Percentiles rank a stretch among this genome's conserved stretches.
Evolutionary conservation across 1,140 invertebrate genomes (phyloP).

Genomic region (Macrocentrus cingulum): DNA sequence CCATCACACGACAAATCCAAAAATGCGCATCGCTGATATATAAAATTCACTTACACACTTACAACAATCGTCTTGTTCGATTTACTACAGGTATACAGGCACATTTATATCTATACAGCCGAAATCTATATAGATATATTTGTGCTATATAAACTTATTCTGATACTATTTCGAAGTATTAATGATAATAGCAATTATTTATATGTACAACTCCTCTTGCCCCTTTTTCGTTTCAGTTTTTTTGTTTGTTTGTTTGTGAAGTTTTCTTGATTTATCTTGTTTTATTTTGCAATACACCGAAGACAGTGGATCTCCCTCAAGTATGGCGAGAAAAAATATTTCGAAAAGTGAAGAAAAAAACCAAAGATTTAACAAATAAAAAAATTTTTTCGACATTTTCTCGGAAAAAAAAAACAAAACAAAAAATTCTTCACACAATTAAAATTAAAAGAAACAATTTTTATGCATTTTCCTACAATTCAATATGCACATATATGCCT

Average conservation of each 20-base stretch:
- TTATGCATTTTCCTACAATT: too few relatives aligned
- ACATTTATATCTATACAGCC: constrained; percentile 45
- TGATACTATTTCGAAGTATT: constrained; percentile 23
- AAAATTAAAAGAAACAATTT: too few relatives aligned
- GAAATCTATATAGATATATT: constrained; percentile 56
- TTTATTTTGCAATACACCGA: constrained; percentile 8
- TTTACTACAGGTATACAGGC: constrained; percentile 39
- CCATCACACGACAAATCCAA: constrained; percentile 42
- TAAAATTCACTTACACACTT: constrained; percentile 51
- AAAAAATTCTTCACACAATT: too few relatives aligned
- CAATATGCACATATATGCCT: neutral
- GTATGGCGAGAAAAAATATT: neutral
- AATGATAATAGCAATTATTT: constrained; percentile 47
- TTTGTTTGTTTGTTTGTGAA: constrained; percentile 24
- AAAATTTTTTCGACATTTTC: too few relatives aligned
- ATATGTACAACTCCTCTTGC: constrained; percentile 53
- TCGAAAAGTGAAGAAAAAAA: neutral
- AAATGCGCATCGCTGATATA: constrained; percentile 57
- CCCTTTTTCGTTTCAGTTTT: constrained; percentile 31
- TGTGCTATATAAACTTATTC: constrained; percentile 57
- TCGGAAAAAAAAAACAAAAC: too few relatives aligned
- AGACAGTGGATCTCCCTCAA: constrained; percentile 4
- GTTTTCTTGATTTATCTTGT: too few relatives aligned
- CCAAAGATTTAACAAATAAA: too few relatives aligned
- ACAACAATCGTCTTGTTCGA: constrained; percentile 44